Conservation (phyloP, 2,888 invertebrate genomes). For the Notodonta dromedarius region DNA sequence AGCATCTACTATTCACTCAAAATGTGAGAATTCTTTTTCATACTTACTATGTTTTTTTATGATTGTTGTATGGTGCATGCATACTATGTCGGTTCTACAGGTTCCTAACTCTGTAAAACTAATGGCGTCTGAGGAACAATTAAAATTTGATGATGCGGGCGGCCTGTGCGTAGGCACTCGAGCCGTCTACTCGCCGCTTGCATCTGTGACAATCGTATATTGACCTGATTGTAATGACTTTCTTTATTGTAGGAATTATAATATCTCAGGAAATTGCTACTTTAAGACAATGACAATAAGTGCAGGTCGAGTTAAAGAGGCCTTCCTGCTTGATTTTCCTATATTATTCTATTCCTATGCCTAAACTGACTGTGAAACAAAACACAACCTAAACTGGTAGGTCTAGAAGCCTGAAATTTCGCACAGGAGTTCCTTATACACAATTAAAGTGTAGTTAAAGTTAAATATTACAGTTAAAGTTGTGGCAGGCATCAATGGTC, state of each 20-base stretch:
- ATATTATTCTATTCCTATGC: too few relatives aligned
- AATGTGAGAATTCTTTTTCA: too few relatives aligned
- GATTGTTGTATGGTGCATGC: neutral
- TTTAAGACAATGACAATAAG: neutral
- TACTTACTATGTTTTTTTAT: neutral
- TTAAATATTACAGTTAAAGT: too few relatives aligned
- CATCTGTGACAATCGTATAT: constrained; percentile 8
- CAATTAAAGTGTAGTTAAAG: too few relatives aligned
- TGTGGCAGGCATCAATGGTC: too few relatives aligned
- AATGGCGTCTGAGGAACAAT: constrained; percentile 66
- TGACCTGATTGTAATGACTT: constrained; percentile 9
- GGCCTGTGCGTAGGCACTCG: constrained; percentile 58
- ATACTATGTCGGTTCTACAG: constrained; percentile 23
- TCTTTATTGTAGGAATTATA: constrained; percentile 5
- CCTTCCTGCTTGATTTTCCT: too few relatives aligned
- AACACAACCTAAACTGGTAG: too few relatives aligned
- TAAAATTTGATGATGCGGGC: constrained; percentile 81
- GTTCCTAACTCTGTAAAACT: constrained; percentile 19
- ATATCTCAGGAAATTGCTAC: neutral
- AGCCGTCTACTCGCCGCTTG: constrained; percentile 14
- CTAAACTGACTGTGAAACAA: too few relatives aligned
- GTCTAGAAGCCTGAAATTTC: too few relatives aligned
- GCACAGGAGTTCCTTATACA: too few relatives aligned
- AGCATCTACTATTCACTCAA: too few relatives aligned
- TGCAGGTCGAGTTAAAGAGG: too few relatives aligned